phyloP scores from a whole-genome alignment of 2,113 vertebrate genomes.

The Meleagris gallopavo region DNA sequence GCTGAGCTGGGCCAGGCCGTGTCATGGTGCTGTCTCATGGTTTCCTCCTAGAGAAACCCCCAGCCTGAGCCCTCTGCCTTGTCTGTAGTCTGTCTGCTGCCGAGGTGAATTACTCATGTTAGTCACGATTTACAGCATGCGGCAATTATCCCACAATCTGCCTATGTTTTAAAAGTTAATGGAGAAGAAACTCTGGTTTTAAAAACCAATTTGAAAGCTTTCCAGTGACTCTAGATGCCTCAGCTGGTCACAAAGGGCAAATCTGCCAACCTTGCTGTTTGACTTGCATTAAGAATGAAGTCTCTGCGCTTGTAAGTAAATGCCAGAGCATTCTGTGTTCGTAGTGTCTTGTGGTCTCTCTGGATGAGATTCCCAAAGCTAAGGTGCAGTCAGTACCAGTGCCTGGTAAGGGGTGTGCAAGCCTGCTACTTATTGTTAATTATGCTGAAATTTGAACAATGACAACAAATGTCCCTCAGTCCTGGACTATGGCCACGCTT shows the following conservation, averaged over 20 bases:
- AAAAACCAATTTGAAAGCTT: background rate
- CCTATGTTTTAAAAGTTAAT: background rate
- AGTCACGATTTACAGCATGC: background rate
- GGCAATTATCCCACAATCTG: background rate
- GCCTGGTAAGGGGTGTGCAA: accelerated
- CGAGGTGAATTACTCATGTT: background rate
- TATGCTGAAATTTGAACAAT: background rate
- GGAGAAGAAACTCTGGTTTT: background rate
- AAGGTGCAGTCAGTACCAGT: too few relatives aligned
- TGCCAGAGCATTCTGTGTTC: accelerated
- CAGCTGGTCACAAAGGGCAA: background rate
- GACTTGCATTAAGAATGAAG: background rate
- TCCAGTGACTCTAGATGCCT: background rate
- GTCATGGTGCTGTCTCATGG: background rate
- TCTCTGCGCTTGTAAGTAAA: background rate
- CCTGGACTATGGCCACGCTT: accelerated
- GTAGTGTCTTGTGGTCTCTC: background rate
- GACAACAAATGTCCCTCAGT: accelerated
- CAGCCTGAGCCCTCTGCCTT: accelerated
- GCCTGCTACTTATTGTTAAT: background rate
- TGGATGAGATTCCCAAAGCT: background rate
- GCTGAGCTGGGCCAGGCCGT: background rate
- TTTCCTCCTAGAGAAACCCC: background rate
- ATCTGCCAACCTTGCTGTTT: background rate
- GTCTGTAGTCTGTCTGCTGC: background rate